Conservation (phyloP, 2,888 invertebrate genomes). For the Lasius platythorax region DNA sequence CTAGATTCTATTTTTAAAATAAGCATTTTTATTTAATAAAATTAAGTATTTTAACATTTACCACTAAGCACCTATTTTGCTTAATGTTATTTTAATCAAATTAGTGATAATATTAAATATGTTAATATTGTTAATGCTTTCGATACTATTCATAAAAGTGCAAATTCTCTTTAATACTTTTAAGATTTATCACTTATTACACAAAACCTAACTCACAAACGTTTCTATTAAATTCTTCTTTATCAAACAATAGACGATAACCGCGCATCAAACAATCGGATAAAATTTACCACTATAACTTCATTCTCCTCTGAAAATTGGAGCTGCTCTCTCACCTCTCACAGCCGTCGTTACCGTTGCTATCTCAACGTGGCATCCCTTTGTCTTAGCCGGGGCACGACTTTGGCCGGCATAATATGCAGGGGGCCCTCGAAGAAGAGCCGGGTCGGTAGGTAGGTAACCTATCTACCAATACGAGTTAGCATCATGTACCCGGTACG, state of each 20-base stretch:
- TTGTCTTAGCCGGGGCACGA: constrained; percentile 77
- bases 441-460: constrained; percentile 53
- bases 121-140: neutral
- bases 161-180: neutral
- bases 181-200: neutral
- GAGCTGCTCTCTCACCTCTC: constrained; percentile 26
- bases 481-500: constrained; percentile 65
- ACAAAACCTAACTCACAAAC: neutral
- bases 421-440: constrained; percentile 63
- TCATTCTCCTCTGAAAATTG: constrained; percentile 15
- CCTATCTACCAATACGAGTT: constrained; percentile 69
- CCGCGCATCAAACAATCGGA: neutral
- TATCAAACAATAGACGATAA: neutral
- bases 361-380: constrained; percentile 72
- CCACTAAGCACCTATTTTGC: neutral
- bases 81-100: neutral
- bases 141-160: neutral
- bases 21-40: neutral
- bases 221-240: neutral
- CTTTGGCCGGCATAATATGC: constrained; percentile 77
- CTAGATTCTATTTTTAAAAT: constrained; percentile 1
- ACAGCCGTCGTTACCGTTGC: constrained; percentile 33
- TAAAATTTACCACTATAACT: constrained; percentile 2
- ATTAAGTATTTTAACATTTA: neutral
- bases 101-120: constrained; percentile 6